Evolutionary conservation across 1,140 invertebrate species (phyloP).

Genomic region (Physella acuta): DNA sequence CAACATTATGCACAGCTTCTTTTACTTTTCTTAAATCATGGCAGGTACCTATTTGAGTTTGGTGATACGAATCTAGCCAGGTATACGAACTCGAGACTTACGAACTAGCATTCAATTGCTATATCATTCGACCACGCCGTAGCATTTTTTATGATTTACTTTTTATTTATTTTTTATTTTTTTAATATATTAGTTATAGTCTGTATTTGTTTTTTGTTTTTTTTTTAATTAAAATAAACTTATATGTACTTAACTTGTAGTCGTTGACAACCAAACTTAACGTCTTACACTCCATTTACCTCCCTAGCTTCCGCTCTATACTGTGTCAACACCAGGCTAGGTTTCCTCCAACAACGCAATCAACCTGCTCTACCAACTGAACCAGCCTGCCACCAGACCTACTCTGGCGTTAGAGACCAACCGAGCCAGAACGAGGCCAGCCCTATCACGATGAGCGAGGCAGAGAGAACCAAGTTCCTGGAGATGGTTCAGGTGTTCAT

Average conservation of each 20-base stretch:
- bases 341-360: slow-evolving; percentile 14
- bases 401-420: neutral
- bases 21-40: too few species aligned
- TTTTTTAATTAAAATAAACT: neutral
- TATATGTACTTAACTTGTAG: neutral
- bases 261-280: neutral
- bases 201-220: too few species aligned
- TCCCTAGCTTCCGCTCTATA: slow-evolving; percentile 6
- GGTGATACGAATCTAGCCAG: too few species aligned
- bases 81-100: too few species aligned
- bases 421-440: too few species aligned
- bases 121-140: too few species aligned
- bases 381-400: neutral
- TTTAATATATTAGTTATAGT: too few species aligned
- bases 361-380: neutral
- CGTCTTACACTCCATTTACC: neutral
- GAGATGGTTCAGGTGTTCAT: slow-evolving; percentile 1
- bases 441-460: neutral
- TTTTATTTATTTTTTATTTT: too few species aligned
- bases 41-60: too few species aligned
- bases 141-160: too few species aligned
- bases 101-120: too few species aligned
- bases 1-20: too few species aligned
- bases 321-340: slow-evolving; percentile 15
- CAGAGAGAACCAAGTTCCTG: slow-evolving; percentile 1